Evolutionary conservation across 2,888 invertebrate species (phyloP).

Genomic region (Eremobia ochroleuca): DNA sequence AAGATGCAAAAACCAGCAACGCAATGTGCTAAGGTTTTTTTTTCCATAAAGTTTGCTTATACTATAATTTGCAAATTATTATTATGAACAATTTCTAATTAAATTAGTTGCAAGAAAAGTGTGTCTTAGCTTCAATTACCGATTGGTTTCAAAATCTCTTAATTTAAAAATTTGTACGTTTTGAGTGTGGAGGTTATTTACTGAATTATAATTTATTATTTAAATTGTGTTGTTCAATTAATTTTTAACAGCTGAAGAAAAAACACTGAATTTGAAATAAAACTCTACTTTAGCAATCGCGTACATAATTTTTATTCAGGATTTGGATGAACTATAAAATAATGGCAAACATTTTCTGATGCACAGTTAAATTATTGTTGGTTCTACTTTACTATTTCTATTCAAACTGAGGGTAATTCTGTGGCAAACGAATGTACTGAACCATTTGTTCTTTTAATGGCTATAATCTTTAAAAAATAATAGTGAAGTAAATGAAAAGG

Average conservation of each 20-base stretch:
- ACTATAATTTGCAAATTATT: conserved; percentile 52
- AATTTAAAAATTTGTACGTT: conserved; percentile 55
- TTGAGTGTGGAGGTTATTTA: conserved; percentile 35
- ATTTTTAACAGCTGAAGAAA: conserved; percentile 16
- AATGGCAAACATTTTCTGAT: conserved; percentile 11
- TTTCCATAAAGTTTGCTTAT: not conserved
- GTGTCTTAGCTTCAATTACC: conserved; percentile 23
- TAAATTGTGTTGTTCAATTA: conserved; percentile 6
- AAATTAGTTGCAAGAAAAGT: conserved; percentile 33
- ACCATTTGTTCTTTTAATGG: not conserved
- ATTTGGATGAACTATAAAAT: conserved; percentile 18
- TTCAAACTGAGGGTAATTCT: conserved; percentile 31
- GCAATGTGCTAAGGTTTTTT: conserved; percentile 19
- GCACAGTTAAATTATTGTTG: not conserved
- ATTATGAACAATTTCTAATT: conserved; percentile 43
- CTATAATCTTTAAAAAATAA: not conserved
- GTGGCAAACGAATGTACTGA: not conserved
- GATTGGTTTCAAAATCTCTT: conserved; percentile 41
- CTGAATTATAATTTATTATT: conserved; percentile 28
- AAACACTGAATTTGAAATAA: conserved; percentile 26
- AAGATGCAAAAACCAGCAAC: conserved; percentile 41
- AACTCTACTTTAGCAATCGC: conserved; percentile 26
- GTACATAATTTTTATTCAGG: conserved; percentile 14
- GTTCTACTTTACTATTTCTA: conserved; percentile 22
- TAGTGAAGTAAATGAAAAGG: not conserved